phyloP scores from a whole-genome alignment of 2,888 invertebrate species.

The Meteorus colon region DNA sequence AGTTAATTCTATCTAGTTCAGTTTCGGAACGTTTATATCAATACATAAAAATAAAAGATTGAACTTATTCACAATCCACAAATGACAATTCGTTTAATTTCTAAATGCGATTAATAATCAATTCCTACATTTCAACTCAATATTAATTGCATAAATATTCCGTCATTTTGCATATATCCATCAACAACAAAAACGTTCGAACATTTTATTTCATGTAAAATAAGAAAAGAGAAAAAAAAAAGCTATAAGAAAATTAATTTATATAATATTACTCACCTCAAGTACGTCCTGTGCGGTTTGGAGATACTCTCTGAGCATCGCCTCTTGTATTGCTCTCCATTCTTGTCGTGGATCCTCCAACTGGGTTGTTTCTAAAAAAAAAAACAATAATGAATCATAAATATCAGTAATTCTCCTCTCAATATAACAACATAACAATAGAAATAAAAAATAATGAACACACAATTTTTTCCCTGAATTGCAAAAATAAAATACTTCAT shows the following conservation, averaged over 20 bases:
- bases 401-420: background rate
- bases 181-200: background rate
- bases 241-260: background rate
- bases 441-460: conserved; percentile 12
- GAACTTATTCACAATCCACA: too few species aligned
- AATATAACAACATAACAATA: background rate
- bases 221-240: conserved; percentile 27
- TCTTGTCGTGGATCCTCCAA: conserved; percentile 96
- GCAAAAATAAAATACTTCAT: background rate
- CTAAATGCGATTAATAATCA: too few species aligned
- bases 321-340: conserved; percentile 97
- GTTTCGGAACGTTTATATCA: background rate
- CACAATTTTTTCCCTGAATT: background rate
- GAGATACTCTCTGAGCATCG: conserved; percentile 97
- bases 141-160: too few species aligned
- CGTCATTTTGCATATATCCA: background rate
- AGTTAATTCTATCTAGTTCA: background rate
- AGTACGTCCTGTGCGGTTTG: conserved; percentile 96
- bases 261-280: conserved; percentile 79
- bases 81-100: too few species aligned
- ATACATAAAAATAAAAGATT: background rate
- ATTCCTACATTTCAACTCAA: too few species aligned
- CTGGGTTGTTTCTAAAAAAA: conserved; percentile 90
- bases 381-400: conserved; percentile 17
- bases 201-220: conserved; percentile 1